Conservation (phyloP, 1,140 invertebrate genomes). For the Trachelipus rathkii region DNA sequence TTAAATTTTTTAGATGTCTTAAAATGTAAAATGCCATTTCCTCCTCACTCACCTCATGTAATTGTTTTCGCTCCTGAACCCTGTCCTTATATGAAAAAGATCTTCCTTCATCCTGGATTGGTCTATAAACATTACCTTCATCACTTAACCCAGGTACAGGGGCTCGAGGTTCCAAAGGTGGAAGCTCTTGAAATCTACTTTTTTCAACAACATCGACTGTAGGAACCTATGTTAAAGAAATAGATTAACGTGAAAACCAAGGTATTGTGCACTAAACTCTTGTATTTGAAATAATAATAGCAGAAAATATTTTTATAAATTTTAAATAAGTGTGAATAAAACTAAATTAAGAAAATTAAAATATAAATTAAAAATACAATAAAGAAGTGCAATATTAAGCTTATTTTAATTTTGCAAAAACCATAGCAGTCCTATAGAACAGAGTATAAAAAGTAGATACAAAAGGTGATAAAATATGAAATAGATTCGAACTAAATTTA, state of each 20-base stretch:
- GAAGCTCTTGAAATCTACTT: neutral
- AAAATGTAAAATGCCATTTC: no score
- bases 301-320: no score
- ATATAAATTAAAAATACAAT: no score
- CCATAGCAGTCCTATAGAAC: no score
- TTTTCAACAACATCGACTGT: neutral
- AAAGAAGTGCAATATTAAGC: neutral
- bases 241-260: neutral
- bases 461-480: no score
- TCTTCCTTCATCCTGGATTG: conserved; percentile 29
- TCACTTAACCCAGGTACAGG: conserved; percentile 41
- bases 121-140: conserved; percentile 44
- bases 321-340: no score
- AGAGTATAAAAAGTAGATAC: no score
- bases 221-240: neutral
- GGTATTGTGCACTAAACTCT: no score
- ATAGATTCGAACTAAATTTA: no score
- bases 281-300: no score
- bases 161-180: conserved; percentile 31
- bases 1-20: no score
- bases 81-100: conserved; percentile 41
- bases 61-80: conserved; percentile 29
- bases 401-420: no score
- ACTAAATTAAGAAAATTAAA: neutral
- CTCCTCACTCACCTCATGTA: conserved; percentile 20